Evolutionary conservation across 2,888 invertebrate species (phyloP).

Genomic region (Chymomyza caudatula): DNA sequence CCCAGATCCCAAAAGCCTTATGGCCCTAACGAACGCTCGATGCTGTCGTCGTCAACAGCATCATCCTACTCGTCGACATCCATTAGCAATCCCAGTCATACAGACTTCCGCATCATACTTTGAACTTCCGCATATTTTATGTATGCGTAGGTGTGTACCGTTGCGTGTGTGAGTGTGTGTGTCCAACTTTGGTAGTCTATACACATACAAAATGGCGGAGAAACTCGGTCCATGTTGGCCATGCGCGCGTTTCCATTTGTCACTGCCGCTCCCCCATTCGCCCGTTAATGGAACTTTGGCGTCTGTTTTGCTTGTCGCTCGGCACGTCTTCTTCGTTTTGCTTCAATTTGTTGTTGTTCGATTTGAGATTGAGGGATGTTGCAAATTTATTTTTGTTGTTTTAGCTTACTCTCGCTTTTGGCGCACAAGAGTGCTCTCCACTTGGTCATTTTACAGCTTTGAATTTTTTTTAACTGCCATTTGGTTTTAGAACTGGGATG

Average conservation of each 20-base stretch:
- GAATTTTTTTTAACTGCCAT: slow-evolving; percentile 23
- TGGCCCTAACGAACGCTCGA: slow-evolving; percentile 11
- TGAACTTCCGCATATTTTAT: slow-evolving; percentile 70
- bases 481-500: slow-evolving; percentile 16
- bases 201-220: slow-evolving; percentile 66
- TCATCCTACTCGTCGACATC: slow-evolving; percentile 54
- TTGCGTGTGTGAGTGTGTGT: slow-evolving; percentile 21
- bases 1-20: slow-evolving; percentile 28
- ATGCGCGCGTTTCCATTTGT: slow-evolving; percentile 53
- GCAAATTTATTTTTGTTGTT: slow-evolving; percentile 28
- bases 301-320: slow-evolving; percentile 40
- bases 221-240: slow-evolving; percentile 46
- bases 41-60: slow-evolving; percentile 22
- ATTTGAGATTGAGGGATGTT: slow-evolving; percentile 40
- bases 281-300: slow-evolving; percentile 17
- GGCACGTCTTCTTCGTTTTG: slow-evolving; percentile 31
- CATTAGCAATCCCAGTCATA: slow-evolving; percentile 74
- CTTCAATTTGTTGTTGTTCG: slow-evolving; percentile 35
- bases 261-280: background rate
- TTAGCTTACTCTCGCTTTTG: slow-evolving; percentile 13
- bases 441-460: slow-evolving; percentile 35
- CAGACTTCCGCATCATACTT: slow-evolving; percentile 74
- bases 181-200: too few species aligned
- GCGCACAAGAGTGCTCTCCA: slow-evolving; percentile 14
- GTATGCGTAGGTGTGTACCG: slow-evolving; percentile 26